These are phyloP conservation scores for Xylophagus ater DNA, from an alignment of 2,888 invertebrate species.

Conservation along the genomic window DNA sequence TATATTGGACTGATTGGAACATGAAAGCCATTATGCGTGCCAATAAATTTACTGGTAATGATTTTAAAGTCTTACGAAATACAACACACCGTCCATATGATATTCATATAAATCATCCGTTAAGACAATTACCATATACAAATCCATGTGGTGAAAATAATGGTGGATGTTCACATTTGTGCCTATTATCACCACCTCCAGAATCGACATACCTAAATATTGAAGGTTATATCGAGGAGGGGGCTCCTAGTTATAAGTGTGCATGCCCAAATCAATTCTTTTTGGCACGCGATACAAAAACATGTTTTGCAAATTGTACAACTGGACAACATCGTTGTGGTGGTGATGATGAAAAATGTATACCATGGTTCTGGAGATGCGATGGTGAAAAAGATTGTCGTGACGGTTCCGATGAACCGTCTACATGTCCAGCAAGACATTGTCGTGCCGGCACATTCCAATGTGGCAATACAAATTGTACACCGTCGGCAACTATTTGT, in stretches of 20 bases:
- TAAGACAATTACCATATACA: slow-evolving; percentile 69
- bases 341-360: slow-evolving; percentile 56
- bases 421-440: slow-evolving; percentile 69
- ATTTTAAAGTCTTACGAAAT: slow-evolving; percentile 64
- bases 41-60: slow-evolving; percentile 79
- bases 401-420: slow-evolving; percentile 83
- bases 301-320: slow-evolving; percentile 91
- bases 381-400: slow-evolving; percentile 89
- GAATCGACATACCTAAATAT: slow-evolving; percentile 65
- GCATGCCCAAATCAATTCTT: slow-evolving; percentile 93
- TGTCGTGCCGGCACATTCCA: slow-evolving; percentile 90
- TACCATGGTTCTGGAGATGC: slow-evolving; percentile 69
- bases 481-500: slow-evolving; percentile 84
- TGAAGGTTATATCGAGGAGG: slow-evolving; percentile 70
- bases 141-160: slow-evolving; percentile 90
- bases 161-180: slow-evolving; percentile 92
- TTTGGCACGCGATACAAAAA: slow-evolving; percentile 66
- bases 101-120: slow-evolving; percentile 81
- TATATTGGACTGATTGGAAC: slow-evolving; percentile 99
- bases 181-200: slow-evolving; percentile 75
- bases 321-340: slow-evolving; percentile 48
- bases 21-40: slow-evolving; percentile 82
- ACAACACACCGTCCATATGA: slow-evolving; percentile 94
- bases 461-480: slow-evolving; percentile 85
- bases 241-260: slow-evolving; percentile 69